These are phyloP conservation scores for Pristiophorus japonicus DNA, from an alignment of 2,113 vertebrate species.

Conservation along the genomic window DNA sequence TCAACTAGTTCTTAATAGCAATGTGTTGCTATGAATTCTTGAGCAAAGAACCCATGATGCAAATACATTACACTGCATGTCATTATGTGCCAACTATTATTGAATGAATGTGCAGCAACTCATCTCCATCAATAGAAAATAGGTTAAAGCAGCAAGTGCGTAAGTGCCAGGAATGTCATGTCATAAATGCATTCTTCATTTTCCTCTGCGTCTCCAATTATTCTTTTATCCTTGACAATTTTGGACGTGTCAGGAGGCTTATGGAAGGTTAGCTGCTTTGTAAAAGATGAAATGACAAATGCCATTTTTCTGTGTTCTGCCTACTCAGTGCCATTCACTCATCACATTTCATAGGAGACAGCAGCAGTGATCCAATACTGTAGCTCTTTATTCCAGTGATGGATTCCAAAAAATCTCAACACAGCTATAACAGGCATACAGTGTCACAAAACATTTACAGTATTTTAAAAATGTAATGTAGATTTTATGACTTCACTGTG, in stretches of 20 bases:
- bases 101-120: neutral
- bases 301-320: neutral
- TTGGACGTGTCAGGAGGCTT: neutral
- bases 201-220: neutral
- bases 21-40: no score
- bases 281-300: neutral
- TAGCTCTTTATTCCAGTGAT: neutral
- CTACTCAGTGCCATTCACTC: neutral
- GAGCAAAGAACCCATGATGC: no score
- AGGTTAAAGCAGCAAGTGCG: neutral
- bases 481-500: neutral
- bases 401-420: neutral
- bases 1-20: no score
- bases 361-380: neutral
- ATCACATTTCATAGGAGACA: neutral
- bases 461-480: neutral
- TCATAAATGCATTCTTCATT: neutral
- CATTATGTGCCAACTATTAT: neutral
- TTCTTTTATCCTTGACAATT: neutral
- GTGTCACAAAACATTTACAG: no score
- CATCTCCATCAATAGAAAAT: neutral
- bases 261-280: no score
- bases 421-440: neutral
- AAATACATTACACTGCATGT: no score
- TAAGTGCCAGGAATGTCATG: neutral